A percentile compares a stretch with the other conserved stretches of the same genome.
phyloP scores from a whole-genome alignment of 2,888 invertebrate species.

The Eupithecia vulgata region DNA sequence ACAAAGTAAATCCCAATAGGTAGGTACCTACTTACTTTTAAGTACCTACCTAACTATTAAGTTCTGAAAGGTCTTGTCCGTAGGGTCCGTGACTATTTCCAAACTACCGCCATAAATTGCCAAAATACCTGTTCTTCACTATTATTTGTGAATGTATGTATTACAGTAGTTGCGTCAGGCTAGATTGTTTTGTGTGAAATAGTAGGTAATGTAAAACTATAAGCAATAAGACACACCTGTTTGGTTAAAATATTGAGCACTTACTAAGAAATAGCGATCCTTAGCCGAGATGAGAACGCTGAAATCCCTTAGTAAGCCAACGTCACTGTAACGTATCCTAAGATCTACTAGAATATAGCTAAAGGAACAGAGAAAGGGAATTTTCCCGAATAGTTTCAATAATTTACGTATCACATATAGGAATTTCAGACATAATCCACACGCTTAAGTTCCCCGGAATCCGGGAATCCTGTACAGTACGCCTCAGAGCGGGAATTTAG shows the following conservation, averaged over 20 bases:
- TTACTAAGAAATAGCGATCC: background rate
- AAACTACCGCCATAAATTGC: background rate
- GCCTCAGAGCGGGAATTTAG: conserved; percentile 41
- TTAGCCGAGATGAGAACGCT: background rate
- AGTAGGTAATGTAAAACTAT: no score
- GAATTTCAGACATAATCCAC: conserved; percentile 33
- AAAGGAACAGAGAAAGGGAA: conserved; percentile 7
- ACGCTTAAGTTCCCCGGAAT: conserved; percentile 26
- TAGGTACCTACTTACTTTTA: no score
- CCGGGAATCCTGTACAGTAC: conserved; percentile 30
- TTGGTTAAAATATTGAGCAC: background rate
- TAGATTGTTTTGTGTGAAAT: no score
- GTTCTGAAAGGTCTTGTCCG: no score
- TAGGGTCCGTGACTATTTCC: no score
- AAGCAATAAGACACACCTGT: background rate
- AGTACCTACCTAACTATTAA: no score
- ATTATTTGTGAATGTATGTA: no score
- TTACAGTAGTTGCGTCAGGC: no score
- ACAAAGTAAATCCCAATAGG: no score
- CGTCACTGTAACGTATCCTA: background rate
- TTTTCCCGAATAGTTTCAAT: conserved; percentile 22
- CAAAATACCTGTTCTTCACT: no score
- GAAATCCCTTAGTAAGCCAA: background rate
- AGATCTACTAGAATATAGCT: background rate
- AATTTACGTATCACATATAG: conserved; percentile 22